Percentiles rank a stretch among this genome's conserved stretches.
These are phyloP conservation scores for Ditula angustiorana DNA, from an alignment of 2,888 invertebrate species.

Conservation along the genomic window DNA sequence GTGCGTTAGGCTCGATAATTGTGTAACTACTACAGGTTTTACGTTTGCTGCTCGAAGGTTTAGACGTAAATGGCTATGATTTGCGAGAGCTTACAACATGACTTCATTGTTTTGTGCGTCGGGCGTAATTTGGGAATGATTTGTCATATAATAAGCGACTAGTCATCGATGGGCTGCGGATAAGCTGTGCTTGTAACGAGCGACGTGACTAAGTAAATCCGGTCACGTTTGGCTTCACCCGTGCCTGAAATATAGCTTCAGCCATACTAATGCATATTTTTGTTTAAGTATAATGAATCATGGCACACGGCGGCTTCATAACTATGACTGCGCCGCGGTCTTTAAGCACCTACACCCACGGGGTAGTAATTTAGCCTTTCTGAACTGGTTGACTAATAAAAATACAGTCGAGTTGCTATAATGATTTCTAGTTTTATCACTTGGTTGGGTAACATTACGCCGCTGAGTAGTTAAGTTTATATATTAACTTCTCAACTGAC, in stretches of 20 bases:
- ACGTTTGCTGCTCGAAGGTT: conserved; percentile 19
- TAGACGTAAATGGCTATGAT: conserved; percentile 21
- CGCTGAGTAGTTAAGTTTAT: no score
- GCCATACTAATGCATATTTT: not conserved
- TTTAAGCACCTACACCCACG: no score
- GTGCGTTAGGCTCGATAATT: conserved; percentile 14
- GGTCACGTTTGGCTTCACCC: conserved; percentile 62
- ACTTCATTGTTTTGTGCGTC: conserved; percentile 26
- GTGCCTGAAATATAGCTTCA: not conserved
- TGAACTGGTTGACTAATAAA: no score
- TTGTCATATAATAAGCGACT: conserved; percentile 43
- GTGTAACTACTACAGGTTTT: conserved; percentile 2
- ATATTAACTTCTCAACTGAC: no score
- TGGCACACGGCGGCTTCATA: not conserved
- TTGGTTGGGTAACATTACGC: no score
- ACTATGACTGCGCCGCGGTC: conserved; percentile 21
- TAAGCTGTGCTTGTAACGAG: conserved; percentile 62
- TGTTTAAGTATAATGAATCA: not conserved
- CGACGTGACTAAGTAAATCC: conserved; percentile 73
- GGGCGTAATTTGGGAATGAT: conserved; percentile 44
- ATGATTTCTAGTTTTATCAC: no score
- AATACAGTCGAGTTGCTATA: no score
- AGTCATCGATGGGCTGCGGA: conserved; percentile 53
- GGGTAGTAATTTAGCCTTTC: conserved; percentile 2
- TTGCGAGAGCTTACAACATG: conserved; percentile 11